Evolutionary conservation across 2,888 invertebrate genomes (phyloP), one percentile per base, ranked within the genome.

Genomic region (Digitonthophagus gazella): DNA sequence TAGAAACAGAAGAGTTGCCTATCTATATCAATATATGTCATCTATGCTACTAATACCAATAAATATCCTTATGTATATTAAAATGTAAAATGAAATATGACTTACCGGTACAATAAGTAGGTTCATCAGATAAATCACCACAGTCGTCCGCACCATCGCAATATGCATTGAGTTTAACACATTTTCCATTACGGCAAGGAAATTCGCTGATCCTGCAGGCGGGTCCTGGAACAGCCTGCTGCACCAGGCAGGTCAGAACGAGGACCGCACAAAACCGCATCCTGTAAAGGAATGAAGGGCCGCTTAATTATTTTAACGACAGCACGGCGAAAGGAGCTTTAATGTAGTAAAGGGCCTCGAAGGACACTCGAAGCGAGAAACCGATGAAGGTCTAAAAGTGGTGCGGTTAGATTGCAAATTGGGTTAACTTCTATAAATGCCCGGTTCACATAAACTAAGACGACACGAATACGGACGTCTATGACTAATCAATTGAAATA

Each of bases 61-160:
- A 22, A 22, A 22, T n/a, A n/a, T n/a, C n/a, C n/a, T n/a, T n/a
- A n/a, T n/a, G n/a, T n/a, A n/a, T 22, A 22, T 4, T 22, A 22
- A 22, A 22, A 22, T 22, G 3, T 22, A 4, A 14, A 57, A 4
- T 15, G 6, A 22, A 22, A 22, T 4, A 61, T 16, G 11, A 76
- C 84, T 84, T 80, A 90, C 90, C 89, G 76, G 92, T 90, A 82
- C 93, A 93, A 80, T 89, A 89, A 72, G 88, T 84, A 66, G 94
- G 94, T 84, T 95, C 95, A 83, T 95, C 95, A 79, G 93, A 93
- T 74, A 88, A 88, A 84, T 95, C 95, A 20, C 91, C 91, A 82
- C 95, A 95, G 83, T 95, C 93, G 83, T 92, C 89, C 76, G 85
- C 84, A 69, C 93, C 93, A 83, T 95, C 93, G 85, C 95, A 95